phyloP scores from a whole-genome alignment of 1,140 invertebrate genomes.

The Ceratoteleas bidentatus region DNA sequence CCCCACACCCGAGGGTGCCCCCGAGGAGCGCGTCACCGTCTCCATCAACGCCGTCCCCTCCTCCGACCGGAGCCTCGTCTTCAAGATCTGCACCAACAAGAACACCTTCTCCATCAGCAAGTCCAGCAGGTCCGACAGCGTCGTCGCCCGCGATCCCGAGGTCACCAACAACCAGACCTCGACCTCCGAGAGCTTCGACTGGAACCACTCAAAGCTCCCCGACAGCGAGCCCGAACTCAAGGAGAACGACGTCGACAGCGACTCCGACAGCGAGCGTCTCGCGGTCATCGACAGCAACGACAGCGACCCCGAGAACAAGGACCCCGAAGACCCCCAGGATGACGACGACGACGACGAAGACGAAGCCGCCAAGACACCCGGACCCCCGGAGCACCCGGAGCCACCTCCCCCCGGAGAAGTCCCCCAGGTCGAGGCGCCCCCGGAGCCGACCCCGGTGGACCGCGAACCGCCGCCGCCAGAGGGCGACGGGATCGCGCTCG shows the following conservation, averaged over 20 bases:
- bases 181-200: conserved; percentile 62
- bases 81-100: conserved; percentile 79
- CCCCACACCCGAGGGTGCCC: too few relatives aligned
- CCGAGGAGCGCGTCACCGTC: conserved; percentile 37
- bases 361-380: too few relatives aligned
- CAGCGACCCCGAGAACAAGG: conserved; percentile 37
- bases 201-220: conserved; percentile 59
- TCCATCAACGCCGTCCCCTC: conserved; percentile 71
- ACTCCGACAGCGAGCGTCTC: conserved; percentile 73
- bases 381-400: too few relatives aligned
- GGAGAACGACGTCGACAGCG: conserved; percentile 68
- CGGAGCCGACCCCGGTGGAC: too few relatives aligned
- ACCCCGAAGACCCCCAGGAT: conserved; percentile 3
- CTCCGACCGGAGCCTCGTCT: conserved; percentile 77
- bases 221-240: conserved; percentile 43
- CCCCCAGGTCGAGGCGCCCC: too few relatives aligned
- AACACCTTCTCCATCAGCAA: conserved; percentile 76
- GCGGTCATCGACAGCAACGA: conserved; percentile 69
- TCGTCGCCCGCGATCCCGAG: conserved; percentile 68
- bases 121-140: conserved; percentile 42
- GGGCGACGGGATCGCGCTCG: conserved; percentile 78
- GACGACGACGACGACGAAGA: conserved; percentile 16
- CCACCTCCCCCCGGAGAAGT: too few relatives aligned
- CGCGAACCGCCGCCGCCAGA: too few relatives aligned
- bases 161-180: conserved; percentile 77